Evolutionary conservation across 2,888 invertebrate species (phyloP).

Genomic region (Acanthococcus lagerstroemiae): DNA sequence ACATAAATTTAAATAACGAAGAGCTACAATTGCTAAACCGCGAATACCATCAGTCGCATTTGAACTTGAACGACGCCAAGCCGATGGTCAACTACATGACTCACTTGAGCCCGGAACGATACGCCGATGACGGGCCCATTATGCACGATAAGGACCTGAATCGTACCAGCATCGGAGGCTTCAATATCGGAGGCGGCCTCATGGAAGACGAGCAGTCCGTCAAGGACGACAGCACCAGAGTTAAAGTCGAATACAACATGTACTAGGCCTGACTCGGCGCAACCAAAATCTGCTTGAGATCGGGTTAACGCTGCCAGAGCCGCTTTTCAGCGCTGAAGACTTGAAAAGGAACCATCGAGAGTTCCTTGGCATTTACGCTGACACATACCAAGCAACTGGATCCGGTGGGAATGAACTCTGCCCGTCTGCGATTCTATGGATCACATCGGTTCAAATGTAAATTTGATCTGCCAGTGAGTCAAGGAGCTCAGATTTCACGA

Average conservation of each 20-base stretch:
- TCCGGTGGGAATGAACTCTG: too few species aligned
- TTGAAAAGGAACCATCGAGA: too few species aligned
- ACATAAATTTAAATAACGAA: constrained; percentile 20
- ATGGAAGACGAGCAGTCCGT: constrained; percentile 21
- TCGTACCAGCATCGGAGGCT: constrained; percentile 28
- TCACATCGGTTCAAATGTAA: too few species aligned
- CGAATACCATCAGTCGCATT: constrained; percentile 21
- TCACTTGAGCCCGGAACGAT: constrained; percentile 19
- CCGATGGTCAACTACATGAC: constrained; percentile 18
- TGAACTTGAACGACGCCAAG: constrained; percentile 18
- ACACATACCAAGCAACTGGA: too few species aligned
- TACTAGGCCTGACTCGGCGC: too few species aligned
- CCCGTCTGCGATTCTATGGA: too few species aligned
- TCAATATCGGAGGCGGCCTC: constrained; percentile 19
- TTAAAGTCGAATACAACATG: constrained; percentile 29
- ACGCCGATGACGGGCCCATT: constrained; percentile 12
- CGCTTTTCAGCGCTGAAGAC: too few species aligned
- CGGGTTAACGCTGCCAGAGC: too few species aligned
- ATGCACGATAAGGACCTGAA: constrained; percentile 24
- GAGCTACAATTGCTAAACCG: constrained; percentile 6
- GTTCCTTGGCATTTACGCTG: too few species aligned
- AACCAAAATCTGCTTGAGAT: too few species aligned
- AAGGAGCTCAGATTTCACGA: too few species aligned
- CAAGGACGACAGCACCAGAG: constrained; percentile 21
- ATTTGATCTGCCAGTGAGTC: too few species aligned